Evolutionary conservation across 2,113 vertebrate species (phyloP).

Genomic region (Galbula dea): DNA sequence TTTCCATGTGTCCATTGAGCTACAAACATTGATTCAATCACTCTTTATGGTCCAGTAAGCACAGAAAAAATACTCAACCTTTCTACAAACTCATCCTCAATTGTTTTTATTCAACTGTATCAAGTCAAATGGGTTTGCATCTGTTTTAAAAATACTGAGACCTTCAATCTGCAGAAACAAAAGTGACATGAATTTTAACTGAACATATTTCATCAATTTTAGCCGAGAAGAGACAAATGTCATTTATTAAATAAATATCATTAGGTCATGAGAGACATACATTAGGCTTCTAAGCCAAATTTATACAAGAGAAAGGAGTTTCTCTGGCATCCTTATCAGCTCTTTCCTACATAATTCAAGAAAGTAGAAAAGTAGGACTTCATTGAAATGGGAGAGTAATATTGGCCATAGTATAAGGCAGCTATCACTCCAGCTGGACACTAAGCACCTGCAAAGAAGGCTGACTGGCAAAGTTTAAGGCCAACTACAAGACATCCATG

Average conservation of each 20-base stretch:
- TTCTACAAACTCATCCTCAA: neutral
- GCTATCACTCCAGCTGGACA: neutral
- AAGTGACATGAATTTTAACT: neutral
- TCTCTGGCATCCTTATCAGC: neutral
- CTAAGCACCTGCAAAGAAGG: neutral
- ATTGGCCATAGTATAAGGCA: neutral
- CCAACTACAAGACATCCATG: neutral
- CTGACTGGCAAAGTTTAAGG: neutral
- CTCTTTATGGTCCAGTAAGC: neutral
- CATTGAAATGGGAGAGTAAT: neutral
- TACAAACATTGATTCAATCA: neutral
- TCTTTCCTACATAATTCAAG: neutral
- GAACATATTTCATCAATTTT: neutral
- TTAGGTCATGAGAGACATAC: neutral
- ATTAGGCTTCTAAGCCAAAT: neutral
- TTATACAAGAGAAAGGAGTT: neutral
- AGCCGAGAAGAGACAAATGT: neutral
- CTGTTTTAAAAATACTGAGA: neutral
- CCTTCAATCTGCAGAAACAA: neutral
- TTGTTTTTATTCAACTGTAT: neutral
- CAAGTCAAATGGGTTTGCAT: neutral
- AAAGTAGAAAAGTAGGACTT: neutral
- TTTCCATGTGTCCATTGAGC: neutral
- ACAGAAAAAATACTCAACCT: neutral
- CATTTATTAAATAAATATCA: neutral